Evolutionary conservation across 2,888 invertebrate species (phyloP).

Genomic region (Atherix ibis): DNA sequence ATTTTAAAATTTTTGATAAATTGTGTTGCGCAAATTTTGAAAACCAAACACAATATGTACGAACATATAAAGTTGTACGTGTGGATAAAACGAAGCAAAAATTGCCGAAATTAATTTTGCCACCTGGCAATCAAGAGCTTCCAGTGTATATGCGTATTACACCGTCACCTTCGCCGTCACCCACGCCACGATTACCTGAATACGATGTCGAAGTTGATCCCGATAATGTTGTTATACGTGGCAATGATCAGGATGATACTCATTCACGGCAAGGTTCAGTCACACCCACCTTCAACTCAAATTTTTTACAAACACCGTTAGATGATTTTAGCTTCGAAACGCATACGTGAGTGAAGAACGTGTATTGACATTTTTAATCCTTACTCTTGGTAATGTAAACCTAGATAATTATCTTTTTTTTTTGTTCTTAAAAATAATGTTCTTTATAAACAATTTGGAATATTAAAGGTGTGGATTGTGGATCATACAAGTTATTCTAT

Average conservation of each 20-base stretch:
- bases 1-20: no score
- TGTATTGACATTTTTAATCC: conserved; percentile 1
- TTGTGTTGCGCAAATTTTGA: no score
- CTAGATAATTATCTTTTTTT: no score
- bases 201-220: conserved; percentile 32
- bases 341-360: conserved; percentile 28
- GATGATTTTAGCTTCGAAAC: conserved; percentile 26
- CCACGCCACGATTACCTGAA: conserved; percentile 22
- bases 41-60: no score
- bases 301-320: conserved; percentile 14
- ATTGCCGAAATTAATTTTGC: conserved; percentile 30
- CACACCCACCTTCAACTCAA: conserved; percentile 21
- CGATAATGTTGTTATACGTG: conserved; percentile 26
- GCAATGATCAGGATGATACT: conserved; percentile 26
- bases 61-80: conserved; percentile 33
- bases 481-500: no score
- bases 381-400: neutral
- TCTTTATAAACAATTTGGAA: no score
- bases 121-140: conserved; percentile 22
- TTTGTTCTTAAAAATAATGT: no score
- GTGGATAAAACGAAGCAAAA: conserved; percentile 32
- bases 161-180: conserved; percentile 26
- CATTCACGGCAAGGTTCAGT: no score
- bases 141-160: conserved; percentile 12
- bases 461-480: no score